Evolutionary conservation across 2,888 invertebrate species (phyloP), one percentile per base, ranked within the genome.

Genomic region (Drosophila cyrtoloma): DNA sequence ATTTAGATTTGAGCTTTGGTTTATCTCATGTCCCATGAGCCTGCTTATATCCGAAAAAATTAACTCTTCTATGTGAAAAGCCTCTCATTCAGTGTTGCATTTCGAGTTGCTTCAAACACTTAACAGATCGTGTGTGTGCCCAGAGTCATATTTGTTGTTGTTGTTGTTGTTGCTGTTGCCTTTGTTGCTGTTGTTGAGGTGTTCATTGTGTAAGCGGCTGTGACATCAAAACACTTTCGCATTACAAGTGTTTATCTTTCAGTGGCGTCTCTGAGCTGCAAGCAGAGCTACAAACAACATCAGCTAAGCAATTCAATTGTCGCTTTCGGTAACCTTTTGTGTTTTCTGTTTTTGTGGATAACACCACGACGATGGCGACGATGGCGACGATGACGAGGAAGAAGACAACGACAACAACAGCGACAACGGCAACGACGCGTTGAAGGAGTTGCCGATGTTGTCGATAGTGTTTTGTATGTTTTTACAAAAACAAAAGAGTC

Each of bases 171-270:
- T n/a, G 7, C 7, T 37, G 37, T 37, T 37, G 16, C 16, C 56
- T 22, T 75, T 70, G 67, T 26, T 50, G 50, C 16, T 50, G 50
- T 51, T 62, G 53, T 59, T 71, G 59, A 26, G 14, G 58, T 32
- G 42, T 51, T 51, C 61, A 82, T 85, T 85, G 84, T 84, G 82
- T 87, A 89, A 86, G 85, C 75, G 73, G 73, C 74, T 64, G 76
- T 62, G 53, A 76, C 78, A 81, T 75, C 78, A 71, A 76, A 66
- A 71, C 81, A 86, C 86, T 86, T 86, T 86, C 86, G 88, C 86
- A 88, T 90, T 90, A 90, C 90, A 85, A 83, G 88, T 86, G 86
- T 90, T 86, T 86, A 85, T 75, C 81, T 90, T 79, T 61, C 66
- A 67, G 61, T 80, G 77, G 70, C 35, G 50, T 47, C 22, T 28